Evolutionary conservation across 2,888 invertebrate species (phyloP).

Genomic region (Spilosoma lubricipeda): DNA sequence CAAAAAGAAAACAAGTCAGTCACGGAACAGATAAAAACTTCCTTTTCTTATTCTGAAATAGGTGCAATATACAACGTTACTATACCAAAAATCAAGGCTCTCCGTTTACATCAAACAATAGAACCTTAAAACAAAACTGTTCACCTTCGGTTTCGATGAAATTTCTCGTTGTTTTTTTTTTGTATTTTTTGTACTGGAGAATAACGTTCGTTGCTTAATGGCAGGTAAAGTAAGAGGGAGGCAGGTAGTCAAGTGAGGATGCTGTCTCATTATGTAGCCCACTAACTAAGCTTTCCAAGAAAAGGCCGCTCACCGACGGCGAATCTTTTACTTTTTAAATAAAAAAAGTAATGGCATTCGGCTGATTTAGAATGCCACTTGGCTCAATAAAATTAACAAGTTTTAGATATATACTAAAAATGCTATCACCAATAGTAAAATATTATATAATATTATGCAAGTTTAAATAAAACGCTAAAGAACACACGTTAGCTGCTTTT

Average conservation of each 20-base stretch:
- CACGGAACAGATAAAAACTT: neutral
- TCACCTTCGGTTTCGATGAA: slow-evolving; percentile 55
- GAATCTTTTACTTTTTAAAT: slow-evolving; percentile 43
- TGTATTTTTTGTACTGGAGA: slow-evolving; percentile 54
- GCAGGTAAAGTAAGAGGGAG: slow-evolving; percentile 58
- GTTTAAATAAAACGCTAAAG: too few species aligned
- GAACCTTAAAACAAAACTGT: slow-evolving; percentile 46
- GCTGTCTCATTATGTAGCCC: slow-evolving; percentile 60
- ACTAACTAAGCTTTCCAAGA: slow-evolving; percentile 68
- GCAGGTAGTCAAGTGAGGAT: slow-evolving; percentile 60
- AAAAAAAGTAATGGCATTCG: slow-evolving; percentile 49
- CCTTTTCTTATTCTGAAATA: neutral
- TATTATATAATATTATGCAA: neutral
- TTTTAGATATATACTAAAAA: neutral
- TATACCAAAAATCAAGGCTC: neutral
- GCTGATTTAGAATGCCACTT: neutral
- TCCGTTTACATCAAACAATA: slow-evolving; percentile 45
- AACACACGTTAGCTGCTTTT: too few species aligned
- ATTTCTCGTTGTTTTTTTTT: slow-evolving; percentile 50
- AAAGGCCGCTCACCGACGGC: slow-evolving; percentile 42
- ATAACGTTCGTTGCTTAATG: slow-evolving; percentile 55
- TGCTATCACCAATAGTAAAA: neutral
- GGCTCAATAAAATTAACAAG: neutral
- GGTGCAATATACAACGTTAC: neutral
- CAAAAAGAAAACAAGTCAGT: neutral